Percentiles rank a stretch among this genome's conserved stretches.
These are phyloP conservation scores for Nasonia longicornis DNA, from an alignment of 1,140 invertebrate genomes.

Conservation along the genomic window DNA sequence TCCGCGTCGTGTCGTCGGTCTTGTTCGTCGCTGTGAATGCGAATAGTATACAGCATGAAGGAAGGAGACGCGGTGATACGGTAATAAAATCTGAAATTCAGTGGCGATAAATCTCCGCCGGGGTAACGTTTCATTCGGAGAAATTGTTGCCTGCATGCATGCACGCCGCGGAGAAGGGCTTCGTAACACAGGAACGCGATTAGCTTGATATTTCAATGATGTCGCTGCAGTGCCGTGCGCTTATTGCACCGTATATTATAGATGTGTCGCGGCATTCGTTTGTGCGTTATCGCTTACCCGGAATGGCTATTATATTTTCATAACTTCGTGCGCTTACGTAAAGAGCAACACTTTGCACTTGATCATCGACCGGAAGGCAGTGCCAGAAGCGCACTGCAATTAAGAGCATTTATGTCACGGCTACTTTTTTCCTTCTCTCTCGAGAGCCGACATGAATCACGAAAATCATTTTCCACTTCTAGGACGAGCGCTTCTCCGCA, in stretches of 20 bases:
- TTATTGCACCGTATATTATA: background rate
- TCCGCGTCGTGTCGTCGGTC: background rate
- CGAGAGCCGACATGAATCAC: too few relatives aligned
- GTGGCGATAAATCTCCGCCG: constrained; percentile 24
- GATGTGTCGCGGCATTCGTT: too few relatives aligned
- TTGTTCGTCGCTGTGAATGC: constrained; percentile 1
- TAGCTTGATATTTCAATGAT: constrained; percentile 34
- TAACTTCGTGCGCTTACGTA: too few relatives aligned
- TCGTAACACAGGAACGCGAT: constrained; percentile 4
- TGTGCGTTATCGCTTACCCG: background rate
- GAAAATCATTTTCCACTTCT: too few relatives aligned
- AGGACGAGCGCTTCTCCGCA: too few relatives aligned
- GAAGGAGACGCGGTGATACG: background rate
- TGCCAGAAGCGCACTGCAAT: too few relatives aligned
- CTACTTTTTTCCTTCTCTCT: too few relatives aligned
- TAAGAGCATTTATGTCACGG: too few relatives aligned
- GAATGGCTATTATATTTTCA: too few relatives aligned
- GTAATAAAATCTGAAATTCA: constrained; percentile 43
- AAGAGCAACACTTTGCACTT: too few relatives aligned
- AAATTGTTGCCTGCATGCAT: background rate
- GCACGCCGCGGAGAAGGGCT: background rate
- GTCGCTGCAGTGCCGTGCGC: background rate
- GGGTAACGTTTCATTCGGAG: constrained; percentile 10
- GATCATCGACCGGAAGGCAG: too few relatives aligned
- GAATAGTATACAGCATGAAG: background rate